A percentile compares a stretch with the other conserved stretches of the same genome.
phyloP scores from a whole-genome alignment of 2,113 vertebrate species.

The Myrmecophaga tridactyla region DNA sequence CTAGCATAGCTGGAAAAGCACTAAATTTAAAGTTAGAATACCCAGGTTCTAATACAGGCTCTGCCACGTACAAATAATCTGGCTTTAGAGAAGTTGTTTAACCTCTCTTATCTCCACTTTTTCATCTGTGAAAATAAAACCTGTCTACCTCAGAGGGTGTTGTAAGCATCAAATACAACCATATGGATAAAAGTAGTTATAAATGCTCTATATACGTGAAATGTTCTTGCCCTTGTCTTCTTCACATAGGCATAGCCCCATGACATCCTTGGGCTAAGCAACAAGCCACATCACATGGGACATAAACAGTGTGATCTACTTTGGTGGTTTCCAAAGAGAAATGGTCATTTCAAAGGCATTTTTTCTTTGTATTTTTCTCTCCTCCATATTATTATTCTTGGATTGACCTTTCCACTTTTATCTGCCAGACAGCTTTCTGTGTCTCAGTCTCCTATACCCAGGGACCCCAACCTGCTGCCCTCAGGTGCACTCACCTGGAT shows the following conservation, averaged over 20 bases:
- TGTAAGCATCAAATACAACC: background rate
- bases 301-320: background rate
- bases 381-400: background rate
- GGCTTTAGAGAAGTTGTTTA: background rate
- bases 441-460: background rate
- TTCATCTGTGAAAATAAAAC: background rate
- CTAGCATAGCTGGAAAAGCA: background rate
- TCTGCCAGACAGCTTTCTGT: background rate
- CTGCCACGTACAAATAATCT: background rate
- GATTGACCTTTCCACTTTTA: background rate
- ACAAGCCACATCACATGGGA: background rate
- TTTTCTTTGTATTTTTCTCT: background rate
- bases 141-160: background rate
- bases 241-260: rapidly evolving
- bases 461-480: background rate
- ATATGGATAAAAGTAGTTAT: background rate
- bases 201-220: rapidly evolving
- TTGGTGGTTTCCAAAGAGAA: background rate
- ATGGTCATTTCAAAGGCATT: background rate
- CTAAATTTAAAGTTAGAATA: background rate
- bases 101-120: background rate
- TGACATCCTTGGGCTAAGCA: background rate
- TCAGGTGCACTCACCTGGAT: background rate
- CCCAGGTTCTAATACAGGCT: background rate
- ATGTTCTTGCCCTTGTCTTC: background rate